Evolutionary conservation across 2,113 vertebrate species (phyloP).

Genomic region (Gyps fulvus): DNA sequence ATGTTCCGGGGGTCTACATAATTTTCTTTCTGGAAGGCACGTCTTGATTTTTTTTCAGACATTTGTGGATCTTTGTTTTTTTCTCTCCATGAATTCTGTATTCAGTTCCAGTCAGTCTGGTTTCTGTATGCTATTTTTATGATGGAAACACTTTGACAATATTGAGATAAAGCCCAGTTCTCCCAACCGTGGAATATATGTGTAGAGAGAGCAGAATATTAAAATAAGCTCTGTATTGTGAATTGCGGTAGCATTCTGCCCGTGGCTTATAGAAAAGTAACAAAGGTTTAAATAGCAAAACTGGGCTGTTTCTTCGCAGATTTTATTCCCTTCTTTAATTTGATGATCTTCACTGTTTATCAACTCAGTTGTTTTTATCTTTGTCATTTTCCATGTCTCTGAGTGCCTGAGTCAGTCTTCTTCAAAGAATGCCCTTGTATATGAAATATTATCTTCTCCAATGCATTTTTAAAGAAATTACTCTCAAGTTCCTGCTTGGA

Average conservation of each 20-base stretch:
- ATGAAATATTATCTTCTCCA: conserved; percentile 27
- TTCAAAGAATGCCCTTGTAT: conserved; percentile 19
- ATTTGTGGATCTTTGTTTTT: background rate
- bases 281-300: background rate
- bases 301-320: background rate
- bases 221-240: background rate
- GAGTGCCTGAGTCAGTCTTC: background rate
- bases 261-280: background rate
- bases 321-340: background rate
- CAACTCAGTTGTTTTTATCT: background rate
- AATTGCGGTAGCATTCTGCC: background rate
- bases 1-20: fast-evolving
- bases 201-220: background rate
- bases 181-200: background rate
- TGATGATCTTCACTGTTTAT: background rate
- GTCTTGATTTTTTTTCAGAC: background rate
- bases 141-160: background rate
- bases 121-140: background rate
- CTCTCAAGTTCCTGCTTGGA: background rate
- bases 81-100: background rate
- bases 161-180: background rate
- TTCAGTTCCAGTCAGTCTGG: background rate
- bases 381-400: conserved; percentile 20
- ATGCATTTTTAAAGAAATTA: conserved; percentile 41
- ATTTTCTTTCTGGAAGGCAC: background rate